Evolutionary conservation across 2,797 vertebrate genomes (phyloP), one percentile per base, ranked within the genome.

Genomic region (Threskiornis aethiopicus): DNA sequence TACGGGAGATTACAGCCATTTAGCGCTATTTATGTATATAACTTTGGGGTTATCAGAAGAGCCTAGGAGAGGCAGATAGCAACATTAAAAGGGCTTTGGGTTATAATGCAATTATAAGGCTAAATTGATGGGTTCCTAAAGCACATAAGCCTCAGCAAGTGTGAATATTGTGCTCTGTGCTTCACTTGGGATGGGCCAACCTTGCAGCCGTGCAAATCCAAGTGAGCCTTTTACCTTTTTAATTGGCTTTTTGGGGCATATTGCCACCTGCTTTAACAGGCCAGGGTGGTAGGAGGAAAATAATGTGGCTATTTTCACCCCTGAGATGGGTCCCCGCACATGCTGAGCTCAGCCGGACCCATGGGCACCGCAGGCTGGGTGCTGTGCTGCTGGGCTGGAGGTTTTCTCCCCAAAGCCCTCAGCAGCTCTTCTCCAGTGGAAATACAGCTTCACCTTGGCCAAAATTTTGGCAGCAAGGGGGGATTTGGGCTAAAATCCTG

Each of bases 271-370:
- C 52, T 81, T 57, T 28, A 51, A 31, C 44, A 49, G 39, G 24
- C 10, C 24, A 4, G 37, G 29, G 8, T 12, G 18, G 13, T 5
- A 33, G 62, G 58, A 65, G 70, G 65, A 26, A 58, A 55, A 54
- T 5, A 35, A 42, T 0, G 19, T 4, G 54, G 17, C 28, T 70
- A 31, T 29, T 87, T n/a, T 6, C 14, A 11, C 3, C 11, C 6
- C 16, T 0, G 8, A 6, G 12, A 14, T 59, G 54, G 6, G 26
- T 85, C 44, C 21, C 46, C 5, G 5, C 9, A 0, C 0, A 0
- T 52, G 69, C 25, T 0, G 0, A 28, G 20, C 31, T 49, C 3
- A 3, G 46, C 18, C 1, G 0, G 46, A 44, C 8, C 35, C 79
- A 2, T 3, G 21, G 44, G 17, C 44, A 31, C 24, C 1, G 1